These are phyloP conservation scores for Spodoptera frugiperda DNA, from an alignment of 1,140 invertebrate species.

Conservation along the genomic window DNA sequence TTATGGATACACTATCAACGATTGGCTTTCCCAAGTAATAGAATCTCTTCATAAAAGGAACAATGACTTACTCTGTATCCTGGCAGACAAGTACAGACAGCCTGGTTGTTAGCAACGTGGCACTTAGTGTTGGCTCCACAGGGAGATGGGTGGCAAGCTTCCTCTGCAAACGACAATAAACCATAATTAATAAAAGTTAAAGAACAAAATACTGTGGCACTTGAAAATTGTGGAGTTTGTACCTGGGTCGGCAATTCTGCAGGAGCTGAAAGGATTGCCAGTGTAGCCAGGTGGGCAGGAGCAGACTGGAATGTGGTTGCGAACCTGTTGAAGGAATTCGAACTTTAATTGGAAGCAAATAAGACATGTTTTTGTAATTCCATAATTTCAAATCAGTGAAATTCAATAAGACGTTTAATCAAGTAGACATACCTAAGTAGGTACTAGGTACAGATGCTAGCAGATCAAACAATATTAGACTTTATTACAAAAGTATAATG, in stretches of 20 bases:
- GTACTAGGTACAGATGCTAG: too few species aligned
- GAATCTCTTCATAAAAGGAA: constrained; percentile 1
- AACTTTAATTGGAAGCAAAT: neutral
- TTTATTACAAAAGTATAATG: too few species aligned
- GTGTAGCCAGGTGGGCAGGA: constrained; percentile 93
- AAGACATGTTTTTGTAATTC: too few species aligned
- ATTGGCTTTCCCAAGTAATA: too few species aligned
- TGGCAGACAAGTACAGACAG: constrained; percentile 91
- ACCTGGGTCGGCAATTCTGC: constrained; percentile 89
- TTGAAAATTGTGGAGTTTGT: constrained; percentile 50
- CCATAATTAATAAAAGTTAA: neutral
- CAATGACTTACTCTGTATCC: constrained; percentile 86
- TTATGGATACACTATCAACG: too few species aligned
- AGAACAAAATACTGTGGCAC: neutral
- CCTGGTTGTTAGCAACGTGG: constrained; percentile 90
- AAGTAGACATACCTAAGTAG: too few species aligned
- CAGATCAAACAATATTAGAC: too few species aligned
- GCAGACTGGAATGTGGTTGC: constrained; percentile 94
- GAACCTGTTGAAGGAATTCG: constrained; percentile 83
- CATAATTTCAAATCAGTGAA: too few species aligned
- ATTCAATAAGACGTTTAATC: too few species aligned
- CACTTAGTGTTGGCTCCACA: constrained; percentile 93
- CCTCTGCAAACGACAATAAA: constrained; percentile 86
- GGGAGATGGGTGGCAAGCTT: constrained; percentile 92
- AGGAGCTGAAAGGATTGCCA: constrained; percentile 92